Conservation (phyloP, 2,113 vertebrate genomes). For the Phalacrocorax brasilianus region DNA sequence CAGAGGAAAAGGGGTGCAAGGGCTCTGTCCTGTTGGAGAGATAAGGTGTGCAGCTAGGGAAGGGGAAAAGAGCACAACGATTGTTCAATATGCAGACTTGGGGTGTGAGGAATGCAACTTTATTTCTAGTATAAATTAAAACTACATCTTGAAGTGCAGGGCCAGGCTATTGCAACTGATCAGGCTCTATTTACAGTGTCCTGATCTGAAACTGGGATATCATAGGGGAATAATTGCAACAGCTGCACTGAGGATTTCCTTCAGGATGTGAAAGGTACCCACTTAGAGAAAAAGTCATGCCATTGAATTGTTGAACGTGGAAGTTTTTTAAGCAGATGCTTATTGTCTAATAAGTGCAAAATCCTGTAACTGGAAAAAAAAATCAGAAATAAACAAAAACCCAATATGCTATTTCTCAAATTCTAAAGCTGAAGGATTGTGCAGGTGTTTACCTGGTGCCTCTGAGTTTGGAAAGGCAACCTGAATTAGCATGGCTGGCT, state of each 20-base stretch:
- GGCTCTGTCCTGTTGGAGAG: not conserved
- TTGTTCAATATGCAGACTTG: not conserved
- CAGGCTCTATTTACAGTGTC: not conserved
- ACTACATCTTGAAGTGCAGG: not conserved
- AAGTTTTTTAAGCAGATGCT: not conserved
- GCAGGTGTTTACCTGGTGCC: not conserved
- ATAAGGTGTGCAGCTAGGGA: not conserved
- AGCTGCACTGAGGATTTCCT: not conserved
- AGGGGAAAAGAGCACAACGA: not conserved
- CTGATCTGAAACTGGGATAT: not conserved
- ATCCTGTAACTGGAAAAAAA: not conserved
- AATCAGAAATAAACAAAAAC: not conserved
- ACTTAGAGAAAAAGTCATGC: not conserved
- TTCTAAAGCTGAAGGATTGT: not conserved
- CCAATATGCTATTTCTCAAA: not conserved
- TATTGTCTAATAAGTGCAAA: not conserved
- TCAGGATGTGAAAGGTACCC: not conserved
- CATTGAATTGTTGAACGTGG: not conserved
- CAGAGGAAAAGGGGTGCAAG: not conserved
- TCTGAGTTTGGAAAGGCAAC: not conserved
- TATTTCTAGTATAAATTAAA: not conserved
- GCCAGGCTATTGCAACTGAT: not conserved
- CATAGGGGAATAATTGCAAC: not conserved
- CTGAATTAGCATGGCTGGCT: accelerated
- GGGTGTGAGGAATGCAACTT: not conserved